Conservation (phyloP, 2,113 vertebrate species). For the Megaceryle torquata region DNA sequence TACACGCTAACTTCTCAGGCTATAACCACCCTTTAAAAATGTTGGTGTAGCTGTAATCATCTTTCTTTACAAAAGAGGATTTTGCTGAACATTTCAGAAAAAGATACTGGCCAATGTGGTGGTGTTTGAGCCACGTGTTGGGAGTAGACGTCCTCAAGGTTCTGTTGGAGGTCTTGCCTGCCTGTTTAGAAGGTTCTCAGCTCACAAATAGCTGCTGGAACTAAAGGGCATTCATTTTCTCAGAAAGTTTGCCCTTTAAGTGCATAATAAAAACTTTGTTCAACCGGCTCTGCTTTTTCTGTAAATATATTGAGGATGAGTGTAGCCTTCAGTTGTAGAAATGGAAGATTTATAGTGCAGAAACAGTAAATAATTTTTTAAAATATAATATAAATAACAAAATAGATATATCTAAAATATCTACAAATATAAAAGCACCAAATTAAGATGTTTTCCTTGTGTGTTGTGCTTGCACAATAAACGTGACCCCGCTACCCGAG, state of each 20-base stretch:
- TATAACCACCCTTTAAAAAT: constrained; percentile 39
- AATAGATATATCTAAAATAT: too few relatives aligned
- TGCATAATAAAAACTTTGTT: not conserved
- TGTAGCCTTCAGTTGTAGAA: not conserved
- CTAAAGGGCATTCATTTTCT: not conserved
- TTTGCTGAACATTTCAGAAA: not conserved
- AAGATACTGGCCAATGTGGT: not conserved
- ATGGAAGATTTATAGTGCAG: not conserved
- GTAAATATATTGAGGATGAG: not conserved
- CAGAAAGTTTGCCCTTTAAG: not conserved
- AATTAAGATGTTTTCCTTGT: not conserved
- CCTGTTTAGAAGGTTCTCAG: not conserved
- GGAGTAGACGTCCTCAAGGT: not conserved
- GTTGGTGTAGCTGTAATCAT: constrained; percentile 2
- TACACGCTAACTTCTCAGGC: constrained; percentile 36
- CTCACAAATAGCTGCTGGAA: not conserved
- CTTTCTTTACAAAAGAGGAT: not conserved
- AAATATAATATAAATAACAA: too few relatives aligned
- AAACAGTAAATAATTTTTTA: too few relatives aligned
- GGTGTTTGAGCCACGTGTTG: not conserved
- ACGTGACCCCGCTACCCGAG: not conserved
- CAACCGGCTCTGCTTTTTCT: not conserved
- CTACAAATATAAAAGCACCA: not conserved
- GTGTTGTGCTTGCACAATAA: not conserved
- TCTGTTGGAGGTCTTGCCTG: not conserved